A percentile compares a stretch with the other conserved stretches of the same genome.
phyloP scores from a whole-genome alignment of 2,113 vertebrate genomes.

The Lampris megalopsis region DNA sequence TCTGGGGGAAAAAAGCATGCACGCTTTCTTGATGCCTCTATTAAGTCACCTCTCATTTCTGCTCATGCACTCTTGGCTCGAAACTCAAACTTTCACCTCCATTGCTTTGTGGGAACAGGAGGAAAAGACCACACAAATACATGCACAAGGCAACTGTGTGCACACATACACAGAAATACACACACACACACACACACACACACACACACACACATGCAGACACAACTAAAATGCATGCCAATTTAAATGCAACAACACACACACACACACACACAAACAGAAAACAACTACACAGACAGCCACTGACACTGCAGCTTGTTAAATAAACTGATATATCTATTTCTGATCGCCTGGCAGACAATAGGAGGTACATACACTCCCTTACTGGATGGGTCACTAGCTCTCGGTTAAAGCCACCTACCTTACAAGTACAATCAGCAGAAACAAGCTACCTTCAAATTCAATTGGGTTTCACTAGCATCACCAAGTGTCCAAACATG shows the following conservation, averaged over 20 bases:
- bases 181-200: slow-evolving; percentile 10
- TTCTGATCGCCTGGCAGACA: slow-evolving; percentile 45
- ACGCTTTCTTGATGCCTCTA: slow-evolving; percentile 55
- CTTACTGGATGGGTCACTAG: background rate
- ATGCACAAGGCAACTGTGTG: background rate
- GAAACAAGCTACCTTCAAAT: slow-evolving; percentile 19
- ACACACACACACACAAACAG: background rate
- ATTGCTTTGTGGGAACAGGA: slow-evolving; percentile 63
- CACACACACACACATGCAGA: slow-evolving; percentile 21
- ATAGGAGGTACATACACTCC: background rate
- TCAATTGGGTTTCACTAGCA: slow-evolving; percentile 14
- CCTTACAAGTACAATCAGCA: background rate
- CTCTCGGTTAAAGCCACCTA: background rate
- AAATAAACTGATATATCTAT: slow-evolving; percentile 35
- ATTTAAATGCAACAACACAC: slow-evolving; percentile 11
- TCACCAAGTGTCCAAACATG: background rate
- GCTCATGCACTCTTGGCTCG: slow-evolving; percentile 51
- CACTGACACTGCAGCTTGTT: slow-evolving; percentile 24
- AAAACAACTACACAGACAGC: background rate
- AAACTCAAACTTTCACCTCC: slow-evolving; percentile 52
- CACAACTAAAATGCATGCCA: too few relatives aligned
- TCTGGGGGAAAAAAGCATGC: slow-evolving; percentile 46
- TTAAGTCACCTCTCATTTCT: slow-evolving; percentile 52
- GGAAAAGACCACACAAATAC: slow-evolving; percentile 66
- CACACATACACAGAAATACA: slow-evolving; percentile 46